A percentile compares a stretch with the other conserved stretches of the same genome.
Evolutionary conservation across 1,140 invertebrate genomes (phyloP).

Genomic region (Ectropis grisescens): DNA sequence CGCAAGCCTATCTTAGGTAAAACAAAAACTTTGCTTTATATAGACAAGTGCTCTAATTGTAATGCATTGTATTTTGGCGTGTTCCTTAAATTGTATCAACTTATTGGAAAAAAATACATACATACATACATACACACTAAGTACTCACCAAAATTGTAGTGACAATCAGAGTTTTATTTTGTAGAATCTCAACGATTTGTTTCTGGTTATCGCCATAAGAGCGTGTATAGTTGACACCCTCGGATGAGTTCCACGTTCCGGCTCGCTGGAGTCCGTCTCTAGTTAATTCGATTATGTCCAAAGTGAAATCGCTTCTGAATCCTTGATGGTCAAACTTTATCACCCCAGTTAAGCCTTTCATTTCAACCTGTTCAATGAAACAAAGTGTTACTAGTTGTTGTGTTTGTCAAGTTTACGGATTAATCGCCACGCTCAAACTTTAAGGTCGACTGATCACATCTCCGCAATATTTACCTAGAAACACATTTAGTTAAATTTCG

Average conservation of each 20-base stretch:
- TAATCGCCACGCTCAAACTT: not conserved
- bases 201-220: slow-evolving; percentile 87
- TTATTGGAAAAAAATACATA: no score
- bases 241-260: slow-evolving; percentile 90
- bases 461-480: no score
- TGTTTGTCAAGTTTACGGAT: not conserved
- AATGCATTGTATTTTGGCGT: no score
- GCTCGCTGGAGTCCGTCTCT: slow-evolving; percentile 86
- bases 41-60: no score
- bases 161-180: slow-evolving; percentile 93
- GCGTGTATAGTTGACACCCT: slow-evolving; percentile 91
- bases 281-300: slow-evolving; percentile 91
- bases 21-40: no score
- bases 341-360: slow-evolving; percentile 91
- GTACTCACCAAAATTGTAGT: slow-evolving; percentile 93
- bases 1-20: no score
- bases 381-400: slow-evolving; percentile 3
- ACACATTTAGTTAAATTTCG: no score
- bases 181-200: slow-evolving; percentile 87
- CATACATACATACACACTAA: no score
- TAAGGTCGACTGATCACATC: no score
- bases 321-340: slow-evolving; percentile 96
- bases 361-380: slow-evolving; percentile 80
- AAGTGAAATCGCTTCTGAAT: slow-evolving; percentile 89
- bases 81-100: no score